phyloP scores from a whole-genome alignment of 2,113 vertebrate species.

The Pachycephala philippinensis region DNA sequence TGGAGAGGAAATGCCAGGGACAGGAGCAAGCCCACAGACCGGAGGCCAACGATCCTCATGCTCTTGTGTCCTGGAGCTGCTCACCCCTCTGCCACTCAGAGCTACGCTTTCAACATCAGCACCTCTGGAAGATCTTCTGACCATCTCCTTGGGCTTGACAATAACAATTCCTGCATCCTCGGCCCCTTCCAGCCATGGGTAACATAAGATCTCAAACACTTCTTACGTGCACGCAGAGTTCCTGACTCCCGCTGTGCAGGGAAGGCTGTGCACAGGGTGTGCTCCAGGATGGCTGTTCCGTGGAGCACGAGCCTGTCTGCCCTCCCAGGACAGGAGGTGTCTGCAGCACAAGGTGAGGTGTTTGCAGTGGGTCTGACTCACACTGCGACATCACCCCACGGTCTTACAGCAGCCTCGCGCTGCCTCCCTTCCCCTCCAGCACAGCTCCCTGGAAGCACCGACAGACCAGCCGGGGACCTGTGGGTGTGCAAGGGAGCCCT shows the following conservation, averaged over 20 bases:
- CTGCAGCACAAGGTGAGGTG: not conserved
- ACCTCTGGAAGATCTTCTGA: not conserved
- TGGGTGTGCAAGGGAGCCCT: not conserved
- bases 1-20: not conserved
- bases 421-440: not conserved
- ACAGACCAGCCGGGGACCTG: not conserved
- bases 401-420: not conserved
- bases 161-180: not conserved
- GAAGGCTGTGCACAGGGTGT: not conserved
- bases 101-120: not conserved
- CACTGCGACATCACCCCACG: fast-evolving
- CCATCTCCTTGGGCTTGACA: not conserved
- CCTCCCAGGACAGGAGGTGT: fast-evolving
- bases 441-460: not conserved
- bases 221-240: fast-evolving
- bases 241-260: fast-evolving
- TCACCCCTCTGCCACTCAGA: not conserved
- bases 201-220: not conserved
- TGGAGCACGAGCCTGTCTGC: fast-evolving
- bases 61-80: not conserved
- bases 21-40: not conserved
- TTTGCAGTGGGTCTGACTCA: not conserved
- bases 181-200: not conserved
- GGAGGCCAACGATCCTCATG: not conserved
- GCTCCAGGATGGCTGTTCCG: not conserved